Evolutionary conservation across 2,888 invertebrate genomes (phyloP), one percentile per base, ranked within the genome.

Genomic region (Ptycholaimellus sp.): DNA sequence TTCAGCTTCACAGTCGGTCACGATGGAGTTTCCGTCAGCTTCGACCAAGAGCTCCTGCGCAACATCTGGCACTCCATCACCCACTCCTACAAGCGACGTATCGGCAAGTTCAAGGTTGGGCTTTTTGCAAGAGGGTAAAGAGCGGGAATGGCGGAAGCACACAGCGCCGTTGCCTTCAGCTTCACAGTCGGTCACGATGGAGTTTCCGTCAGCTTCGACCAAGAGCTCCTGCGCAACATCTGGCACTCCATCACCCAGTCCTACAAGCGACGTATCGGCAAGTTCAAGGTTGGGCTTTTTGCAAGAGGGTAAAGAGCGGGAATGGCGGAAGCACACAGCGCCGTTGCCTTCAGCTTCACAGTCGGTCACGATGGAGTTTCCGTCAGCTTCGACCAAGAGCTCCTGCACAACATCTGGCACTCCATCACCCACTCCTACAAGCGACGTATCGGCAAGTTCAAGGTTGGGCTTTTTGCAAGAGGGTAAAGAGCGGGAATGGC

Each of bases 301-400:
- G 11, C 18, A 2, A 3, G 30, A 33, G 11, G n/a, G 7, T 13
- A 27, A 7, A n/a, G 13, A 9, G n/a, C 21, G n/a, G n/a, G n/a
- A n/a, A n/a, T n/a, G n/a, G n/a, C n/a, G n/a, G n/a, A n/a, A n/a
- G n/a, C n/a, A n/a, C n/a, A n/a, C n/a, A n/a, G n/a, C n/a, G n/a
- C n/a, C n/a, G n/a, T n/a, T n/a, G n/a, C n/a, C n/a, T n/a, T n/a
- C n/a, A 82, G 83, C 37, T 90, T 96, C 64, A 72, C 81, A 33
- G 82, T 99, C 53, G 85, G 87, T 43, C 90, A 90, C 59, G 96
- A 96, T 59, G 96, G 96, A 47, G 80, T 90, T 70, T 81, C 87
- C 57, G 80, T 96, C 36, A 82, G 90, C 62, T 85, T 93, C 59
- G 90, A 99, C 60, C 72, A 82, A 41, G 93, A 96, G 65, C 85